phyloP scores from a whole-genome alignment of 64 coral and sea anemone genomes.

The Porites australiensis region DNA sequence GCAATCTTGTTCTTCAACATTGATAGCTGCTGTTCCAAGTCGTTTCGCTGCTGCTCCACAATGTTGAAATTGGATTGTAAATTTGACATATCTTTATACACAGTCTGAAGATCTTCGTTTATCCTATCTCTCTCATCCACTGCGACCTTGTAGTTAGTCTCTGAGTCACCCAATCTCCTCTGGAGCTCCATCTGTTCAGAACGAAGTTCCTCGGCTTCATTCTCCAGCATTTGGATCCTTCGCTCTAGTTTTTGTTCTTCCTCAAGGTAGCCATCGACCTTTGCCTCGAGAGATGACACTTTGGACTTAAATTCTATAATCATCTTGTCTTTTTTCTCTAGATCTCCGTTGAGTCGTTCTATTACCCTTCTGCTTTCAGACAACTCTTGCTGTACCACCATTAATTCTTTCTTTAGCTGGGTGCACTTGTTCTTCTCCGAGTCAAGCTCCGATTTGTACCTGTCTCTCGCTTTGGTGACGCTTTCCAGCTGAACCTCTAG shows the following conservation, averaged over 20 bases:
- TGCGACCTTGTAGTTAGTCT: conserved; percentile 81
- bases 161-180: conserved; percentile 66
- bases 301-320: conserved; percentile 76
- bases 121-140: conserved; percentile 77
- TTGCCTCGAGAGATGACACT: conserved; percentile 70
- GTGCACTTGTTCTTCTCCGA: conserved; percentile 53
- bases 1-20: conserved; percentile 78
- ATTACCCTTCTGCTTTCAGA: conserved; percentile 64
- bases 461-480: conserved; percentile 61
- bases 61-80: conserved; percentile 85
- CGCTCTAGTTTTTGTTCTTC: conserved; percentile 69
- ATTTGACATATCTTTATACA: conserved; percentile 86
- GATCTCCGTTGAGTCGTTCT: conserved; percentile 74
- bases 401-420: conserved; percentile 74
- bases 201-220: conserved; percentile 76
- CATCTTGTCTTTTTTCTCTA: conserved; percentile 86
- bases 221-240: conserved; percentile 66
- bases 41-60: conserved; percentile 76
- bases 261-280: conserved; percentile 65
- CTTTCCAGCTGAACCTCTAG: conserved; percentile 80
- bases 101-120: conserved; percentile 84
- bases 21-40: conserved; percentile 75
- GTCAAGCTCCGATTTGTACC: conserved; percentile 79
- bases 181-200: conserved; percentile 76
- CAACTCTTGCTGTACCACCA: conserved; percentile 75